Conservation (phyloP, 2,797 vertebrate species). For the Pseudocheirus occidentalis region DNA sequence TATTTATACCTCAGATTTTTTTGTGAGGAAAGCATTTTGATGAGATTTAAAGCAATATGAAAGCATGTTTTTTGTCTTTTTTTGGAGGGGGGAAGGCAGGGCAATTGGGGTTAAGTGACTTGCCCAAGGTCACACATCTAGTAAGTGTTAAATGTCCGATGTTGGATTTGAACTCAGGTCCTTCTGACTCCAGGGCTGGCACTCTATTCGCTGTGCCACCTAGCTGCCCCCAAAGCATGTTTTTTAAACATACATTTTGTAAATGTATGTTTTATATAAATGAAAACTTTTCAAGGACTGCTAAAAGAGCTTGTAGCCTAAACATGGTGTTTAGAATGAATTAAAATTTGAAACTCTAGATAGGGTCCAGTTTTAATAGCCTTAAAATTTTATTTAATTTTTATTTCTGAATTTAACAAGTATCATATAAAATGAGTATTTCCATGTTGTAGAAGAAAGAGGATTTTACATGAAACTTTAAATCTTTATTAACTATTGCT, state of each 20-base stretch:
- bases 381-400: neutral
- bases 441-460: neutral
- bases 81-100: too few relatives aligned
- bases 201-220: too few relatives aligned
- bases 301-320: neutral
- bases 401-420: neutral
- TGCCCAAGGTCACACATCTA: too few relatives aligned
- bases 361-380: neutral
- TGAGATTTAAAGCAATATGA: neutral
- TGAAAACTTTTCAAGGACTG: neutral
- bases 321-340: neutral
- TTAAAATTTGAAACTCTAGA: neutral
- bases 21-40: neutral
- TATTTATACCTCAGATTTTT: neutral
- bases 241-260: neutral
- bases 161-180: too few relatives aligned
- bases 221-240: too few relatives aligned
- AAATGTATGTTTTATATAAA: neutral
- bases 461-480: neutral
- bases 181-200: too few relatives aligned
- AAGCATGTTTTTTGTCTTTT: neutral
- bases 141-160: too few relatives aligned
- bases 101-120: too few relatives aligned
- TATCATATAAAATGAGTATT: neutral
- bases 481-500: neutral